phyloP scores from a whole-genome alignment of 2,888 invertebrate genomes.

The Sarcophaga rosellei region DNA sequence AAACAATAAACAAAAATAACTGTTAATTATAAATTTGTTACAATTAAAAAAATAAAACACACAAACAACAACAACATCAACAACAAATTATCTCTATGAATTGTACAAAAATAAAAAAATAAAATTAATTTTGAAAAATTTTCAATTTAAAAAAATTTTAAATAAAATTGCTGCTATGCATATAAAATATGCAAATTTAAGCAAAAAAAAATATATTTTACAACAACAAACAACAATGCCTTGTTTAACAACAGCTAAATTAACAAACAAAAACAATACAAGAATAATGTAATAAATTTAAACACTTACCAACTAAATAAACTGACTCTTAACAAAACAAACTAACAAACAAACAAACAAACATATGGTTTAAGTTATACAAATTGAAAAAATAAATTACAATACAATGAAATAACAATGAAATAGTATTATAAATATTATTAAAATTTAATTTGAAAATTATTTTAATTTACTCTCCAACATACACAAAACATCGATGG shows the following conservation, averaged over 20 bases:
- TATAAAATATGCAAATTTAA: constrained; percentile 56
- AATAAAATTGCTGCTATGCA: constrained; percentile 23
- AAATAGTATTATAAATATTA: too few species aligned
- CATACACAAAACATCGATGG: too few species aligned
- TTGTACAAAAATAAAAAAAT: neutral
- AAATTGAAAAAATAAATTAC: too few species aligned
- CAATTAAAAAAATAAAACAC: neutral
- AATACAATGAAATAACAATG: too few species aligned
- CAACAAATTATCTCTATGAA: neutral
- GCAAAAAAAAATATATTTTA: too few species aligned
- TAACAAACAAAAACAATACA: neutral
- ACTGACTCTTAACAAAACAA: too few species aligned
- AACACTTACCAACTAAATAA: constrained; percentile 23
- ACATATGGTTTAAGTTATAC: constrained; percentile 14
- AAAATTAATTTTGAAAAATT: neutral
- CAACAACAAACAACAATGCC: constrained; percentile 9
- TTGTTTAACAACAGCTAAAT: constrained; percentile 14
- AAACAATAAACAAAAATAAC: neutral
- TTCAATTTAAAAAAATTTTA: neutral
- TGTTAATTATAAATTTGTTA: constrained; percentile 11
- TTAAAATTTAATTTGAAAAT: too few species aligned
- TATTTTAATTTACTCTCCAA: too few species aligned
- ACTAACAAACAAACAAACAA: neutral
- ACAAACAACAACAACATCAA: too few species aligned
- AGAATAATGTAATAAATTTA: constrained; percentile 10